Evolutionary conservation across 2,888 invertebrate species (phyloP), one percentile per base, ranked within the genome.

Genomic region (Tipula lateralis): DNA sequence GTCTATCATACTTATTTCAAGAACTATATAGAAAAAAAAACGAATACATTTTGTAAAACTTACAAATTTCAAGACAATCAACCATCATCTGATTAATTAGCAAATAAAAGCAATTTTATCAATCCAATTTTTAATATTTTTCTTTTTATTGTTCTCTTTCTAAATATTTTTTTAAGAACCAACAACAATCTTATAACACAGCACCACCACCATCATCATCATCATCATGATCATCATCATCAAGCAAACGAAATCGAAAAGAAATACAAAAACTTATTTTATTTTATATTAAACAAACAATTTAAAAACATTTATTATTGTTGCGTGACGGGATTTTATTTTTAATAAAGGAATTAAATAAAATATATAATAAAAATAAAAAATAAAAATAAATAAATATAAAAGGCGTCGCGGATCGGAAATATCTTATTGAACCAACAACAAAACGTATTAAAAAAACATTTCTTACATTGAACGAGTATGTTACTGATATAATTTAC

Each of bases 31-130:
- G 7, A 24, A 66, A 66, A 1, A 66, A 66, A 24, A 66, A 66
- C 19, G 66, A 66, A 9, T 66, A 66, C 19, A 66, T 66, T n/a
- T n/a, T 66, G 66, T 24, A 24, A 66, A 66, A 66, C 66, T 24
- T 66, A 66, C 66, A 66, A 66, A 66, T 66, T 66, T 66, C 66
- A 66, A 66, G 66, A 66, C 66, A 66, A 66, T 66, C 66, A 66
- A 66, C 66, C 66, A 66, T 66, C 66, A 66, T 66, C 66, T 66
- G 66, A 66, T 66, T 66, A 66, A 66, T 66, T 66, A 66, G 66
- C 66, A 66, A 66, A 66, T 66, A 66, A 66, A 66, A 66, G 66
- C 66, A 66, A 66, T 66, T 66, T 66, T 66, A 66, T 66, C 66
- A 66, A 66, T 24, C 66, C 66, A 66, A 66, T 66, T 66, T 66